Evolutionary conservation across 2,888 invertebrate species (phyloP), one percentile per base, ranked within the genome.

Genomic region (Patella caerulea): DNA sequence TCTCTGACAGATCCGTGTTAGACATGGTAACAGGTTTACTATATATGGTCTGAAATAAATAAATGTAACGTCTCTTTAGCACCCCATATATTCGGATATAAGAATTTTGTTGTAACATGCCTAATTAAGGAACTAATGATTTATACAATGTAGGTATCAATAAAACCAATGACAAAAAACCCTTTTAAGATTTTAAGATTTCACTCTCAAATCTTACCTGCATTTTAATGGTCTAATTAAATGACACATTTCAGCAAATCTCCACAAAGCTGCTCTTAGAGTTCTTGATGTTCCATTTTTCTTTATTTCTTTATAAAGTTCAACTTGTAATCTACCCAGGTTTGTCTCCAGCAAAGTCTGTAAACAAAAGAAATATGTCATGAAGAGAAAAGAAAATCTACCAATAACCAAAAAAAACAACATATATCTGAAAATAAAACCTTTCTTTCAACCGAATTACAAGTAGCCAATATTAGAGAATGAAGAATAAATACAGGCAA

Each of bases 301-400:
- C 90, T 96, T 95, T 71, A 96, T 95, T 92, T 95, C 96, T 85
- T 95, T 95, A 88, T 95, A 96, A 71, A 97, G 92, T 91, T 96
- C 96, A 87, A 96, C 94, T 88, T 95, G 94, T 76, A 96, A 93
- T 87, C 95, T 94, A 52, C 94, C 94, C 15, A 95, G 93, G 84
- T 95, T 94, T 29, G 94, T 94, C 88, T 95, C 95, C 83, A 94
- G 93, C 87, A 95, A 92, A 54, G 88, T 87, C 91, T 92, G 81
- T 3, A 80, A 83, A 71, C 5, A 7, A 45, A 45, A 45, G 9
- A 45, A 45, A 45, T 45, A 45, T 9, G 7, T 4, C 5, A 4
- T 45, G 45, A 45, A 45, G 45, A 45, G 0, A 45, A 1, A 45
- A 3, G 7, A 9, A 45, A 45, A 45, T 5, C 7, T 45, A 29